phyloP scores from a whole-genome alignment of 2,797 vertebrate genomes.

The Helarctos malayanus region DNA sequence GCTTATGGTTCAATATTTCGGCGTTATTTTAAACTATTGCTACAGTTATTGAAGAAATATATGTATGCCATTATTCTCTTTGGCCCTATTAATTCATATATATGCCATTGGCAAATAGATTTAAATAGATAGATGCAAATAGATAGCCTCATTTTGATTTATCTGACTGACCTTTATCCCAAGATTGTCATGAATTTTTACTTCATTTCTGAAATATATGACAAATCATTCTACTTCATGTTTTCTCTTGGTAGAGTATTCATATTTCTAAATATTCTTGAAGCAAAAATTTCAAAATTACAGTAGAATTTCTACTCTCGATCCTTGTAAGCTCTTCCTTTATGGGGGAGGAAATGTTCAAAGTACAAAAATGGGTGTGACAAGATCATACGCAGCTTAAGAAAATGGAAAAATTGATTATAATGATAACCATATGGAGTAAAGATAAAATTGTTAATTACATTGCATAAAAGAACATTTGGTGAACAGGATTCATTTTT shows the following conservation, averaged over 20 bases:
- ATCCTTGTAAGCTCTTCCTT: background rate
- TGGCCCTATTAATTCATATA: background rate
- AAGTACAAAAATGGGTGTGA: background rate
- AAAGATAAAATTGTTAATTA: constrained; percentile 11
- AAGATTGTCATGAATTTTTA: constrained; percentile 14
- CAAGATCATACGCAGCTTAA: background rate
- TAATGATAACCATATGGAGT: background rate
- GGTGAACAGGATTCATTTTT: background rate
- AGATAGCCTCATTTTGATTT: constrained; percentile 6
- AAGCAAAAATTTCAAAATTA: background rate
- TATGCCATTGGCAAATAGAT: background rate
- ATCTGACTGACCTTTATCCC: background rate
- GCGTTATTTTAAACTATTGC: background rate
- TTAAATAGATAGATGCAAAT: background rate
- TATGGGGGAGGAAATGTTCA: background rate
- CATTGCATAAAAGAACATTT: constrained; percentile 38
- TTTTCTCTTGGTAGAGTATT: background rate
- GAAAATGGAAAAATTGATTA: background rate
- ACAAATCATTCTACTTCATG: background rate
- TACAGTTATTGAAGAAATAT: background rate
- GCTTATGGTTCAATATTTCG: background rate
- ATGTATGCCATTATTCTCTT: background rate
- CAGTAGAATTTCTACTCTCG: background rate
- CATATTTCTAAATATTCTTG: constrained; percentile 8
- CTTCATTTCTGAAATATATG: background rate